Evolutionary conservation across 2,113 vertebrate species (phyloP).

Genomic region (Rhombomys opimus): DNA sequence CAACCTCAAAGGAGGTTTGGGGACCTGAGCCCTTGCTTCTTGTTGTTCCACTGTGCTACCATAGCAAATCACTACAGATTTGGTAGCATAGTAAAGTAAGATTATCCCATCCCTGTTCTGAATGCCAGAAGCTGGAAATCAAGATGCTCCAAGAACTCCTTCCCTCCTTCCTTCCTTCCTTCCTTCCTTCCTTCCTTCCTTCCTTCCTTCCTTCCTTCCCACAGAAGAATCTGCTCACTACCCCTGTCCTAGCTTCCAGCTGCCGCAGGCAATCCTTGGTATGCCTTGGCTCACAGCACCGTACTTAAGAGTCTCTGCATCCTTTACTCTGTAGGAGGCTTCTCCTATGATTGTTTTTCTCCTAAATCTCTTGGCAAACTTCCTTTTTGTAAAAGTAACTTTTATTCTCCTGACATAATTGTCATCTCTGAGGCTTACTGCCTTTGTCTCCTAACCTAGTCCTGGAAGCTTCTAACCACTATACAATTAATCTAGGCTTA

Average conservation of each 20-base stretch:
- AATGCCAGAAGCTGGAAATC: background rate
- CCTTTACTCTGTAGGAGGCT: background rate
- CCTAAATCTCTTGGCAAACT: background rate
- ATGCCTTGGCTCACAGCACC: background rate
- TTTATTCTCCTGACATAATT: no score
- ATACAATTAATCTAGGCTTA: no score
- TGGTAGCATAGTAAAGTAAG: conserved; percentile 24
- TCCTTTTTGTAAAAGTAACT: background rate
- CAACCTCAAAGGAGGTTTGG: background rate
- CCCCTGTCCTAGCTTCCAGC: background rate
- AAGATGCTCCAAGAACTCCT: background rate
- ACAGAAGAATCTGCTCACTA: background rate
- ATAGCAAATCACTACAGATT: conserved; percentile 17
- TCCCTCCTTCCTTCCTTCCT: background rate
- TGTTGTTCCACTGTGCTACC: background rate
- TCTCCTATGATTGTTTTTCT: background rate
- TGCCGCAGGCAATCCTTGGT: background rate
- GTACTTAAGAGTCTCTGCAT: background rate
- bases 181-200: background rate
- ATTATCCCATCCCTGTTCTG: conserved; percentile 7
- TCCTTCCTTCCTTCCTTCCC: background rate
- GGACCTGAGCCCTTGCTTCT: no score
- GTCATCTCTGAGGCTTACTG: no score
- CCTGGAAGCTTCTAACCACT: no score
- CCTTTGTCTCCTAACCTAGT: no score